Evolutionary conservation across 2,888 invertebrate genomes (phyloP), one percentile per base, ranked within the genome.

Genomic region (Alsophila aescularia): DNA sequence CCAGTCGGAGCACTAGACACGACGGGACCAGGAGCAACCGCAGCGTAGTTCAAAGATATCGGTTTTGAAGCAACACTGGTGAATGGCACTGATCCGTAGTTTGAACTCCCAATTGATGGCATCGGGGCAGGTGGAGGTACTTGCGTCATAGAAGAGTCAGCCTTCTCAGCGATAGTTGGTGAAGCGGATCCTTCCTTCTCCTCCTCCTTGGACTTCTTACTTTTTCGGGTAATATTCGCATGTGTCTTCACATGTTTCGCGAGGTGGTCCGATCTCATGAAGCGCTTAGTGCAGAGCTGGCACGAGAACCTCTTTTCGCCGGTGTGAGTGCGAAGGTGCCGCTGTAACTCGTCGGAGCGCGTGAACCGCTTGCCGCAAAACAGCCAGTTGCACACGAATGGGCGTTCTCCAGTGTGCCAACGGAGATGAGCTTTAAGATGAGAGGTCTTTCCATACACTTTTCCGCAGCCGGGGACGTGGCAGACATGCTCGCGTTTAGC

Each of bases 221-320:
- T 92, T 57, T 92, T 93, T 49, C 92, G 93, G 14, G 93, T 88
- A 0, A 88, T 90, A 63, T 94, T 95, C 21, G 94, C 94, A 70
- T 98, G 98, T 0, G 97, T 98, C 79, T 98, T 98, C 61, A 95
- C 94, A 82, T 98, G 98, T 82, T 98, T 98, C 58, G 95, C 95
- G n/a, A 98, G 92, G 80, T 98, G 98, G 80, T 98, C 98, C 60
- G 97, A 97, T 14, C 98, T 92, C 95, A 97, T 98, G 84, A 98
- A 98, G 42, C 96, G 93, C 81, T 98, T 98, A 32, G 95, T 93
- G 82, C 98, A 98, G n/a, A 95, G 93, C 36, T 95, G 94, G 75
- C 98, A 98, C 0, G 95, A 94, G 79, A 98, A 98, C 29, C 97
- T 92, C 69, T 98, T 97, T 79, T 98, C 98, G 0, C 96, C 97